A percentile compares a stretch with the other conserved stretches of the same genome.
These are phyloP conservation scores for Onychostruthus taczanowskii DNA, from an alignment of 2,113 vertebrate genomes.

Conservation along the genomic window DNA sequence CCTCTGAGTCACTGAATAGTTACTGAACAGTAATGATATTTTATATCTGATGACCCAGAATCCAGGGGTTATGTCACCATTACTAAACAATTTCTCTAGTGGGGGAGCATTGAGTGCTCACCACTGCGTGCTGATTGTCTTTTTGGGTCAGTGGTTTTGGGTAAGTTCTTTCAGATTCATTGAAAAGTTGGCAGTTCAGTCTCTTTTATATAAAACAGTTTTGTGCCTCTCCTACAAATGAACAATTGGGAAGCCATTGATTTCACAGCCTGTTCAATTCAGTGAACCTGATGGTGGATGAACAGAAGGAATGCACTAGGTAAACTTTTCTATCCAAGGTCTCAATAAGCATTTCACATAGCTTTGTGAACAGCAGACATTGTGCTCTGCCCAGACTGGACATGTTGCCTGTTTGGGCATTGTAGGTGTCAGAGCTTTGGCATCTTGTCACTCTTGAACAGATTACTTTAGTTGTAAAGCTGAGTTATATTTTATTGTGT, in stretches of 20 bases:
- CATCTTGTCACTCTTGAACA: not conserved
- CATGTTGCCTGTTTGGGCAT: not conserved
- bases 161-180: slow-evolving; percentile 11
- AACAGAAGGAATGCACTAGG: slow-evolving; percentile 43
- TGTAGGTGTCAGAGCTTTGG: slow-evolving; percentile 15
- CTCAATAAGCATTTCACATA: slow-evolving; percentile 22
- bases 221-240: slow-evolving; percentile 17
- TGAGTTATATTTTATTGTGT: not conserved
- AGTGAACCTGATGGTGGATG: slow-evolving; percentile 8
- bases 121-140: not conserved
- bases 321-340: slow-evolving; percentile 6
- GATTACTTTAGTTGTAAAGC: slow-evolving; percentile 20
- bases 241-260: slow-evolving; percentile 44
- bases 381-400: not conserved
- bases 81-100: not conserved
- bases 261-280: slow-evolving; percentile 37
- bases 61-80: not conserved
- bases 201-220: not conserved
- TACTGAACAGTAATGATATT: not conserved
- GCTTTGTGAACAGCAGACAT: slow-evolving; percentile 3
- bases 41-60: slow-evolving; percentile 6
- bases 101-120: not conserved
- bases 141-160: slow-evolving; percentile 23
- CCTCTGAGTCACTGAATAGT: not conserved
- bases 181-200: slow-evolving; percentile 1